These are phyloP conservation scores for Merluccius polli DNA, from an alignment of 2,797 vertebrate species.

Conservation along the genomic window DNA sequence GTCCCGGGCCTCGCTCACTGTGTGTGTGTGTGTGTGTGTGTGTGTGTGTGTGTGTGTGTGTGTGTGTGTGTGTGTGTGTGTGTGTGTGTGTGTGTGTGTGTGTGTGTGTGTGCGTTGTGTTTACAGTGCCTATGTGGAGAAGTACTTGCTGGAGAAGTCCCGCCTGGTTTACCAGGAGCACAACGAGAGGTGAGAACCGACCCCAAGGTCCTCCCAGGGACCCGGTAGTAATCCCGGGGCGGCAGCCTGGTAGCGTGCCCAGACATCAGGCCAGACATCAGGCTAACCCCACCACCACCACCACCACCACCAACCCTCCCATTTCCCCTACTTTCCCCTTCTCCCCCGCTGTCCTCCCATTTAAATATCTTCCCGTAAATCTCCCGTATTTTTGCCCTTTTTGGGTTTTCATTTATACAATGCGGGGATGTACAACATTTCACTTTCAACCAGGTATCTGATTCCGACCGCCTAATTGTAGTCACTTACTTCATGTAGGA, in stretches of 20 bases:
- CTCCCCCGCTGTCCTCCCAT: too few species aligned
- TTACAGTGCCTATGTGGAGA: slow-evolving; percentile 88
- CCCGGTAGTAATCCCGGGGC: not conserved
- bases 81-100: not conserved
- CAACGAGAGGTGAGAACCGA: slow-evolving; percentile 80
- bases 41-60: not conserved
- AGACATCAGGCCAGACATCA: not conserved
- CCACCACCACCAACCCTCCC: too few species aligned
- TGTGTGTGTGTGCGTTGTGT: slow-evolving; percentile 15
- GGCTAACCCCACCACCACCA: not conserved
- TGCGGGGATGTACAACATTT: too few species aligned
- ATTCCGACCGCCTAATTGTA: too few species aligned
- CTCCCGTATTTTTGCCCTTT: too few species aligned
- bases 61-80: slow-evolving; percentile 1
- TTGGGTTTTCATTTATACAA: too few species aligned
- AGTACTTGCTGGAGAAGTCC: slow-evolving; percentile 90
- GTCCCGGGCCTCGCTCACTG: not conserved
- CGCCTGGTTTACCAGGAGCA: slow-evolving; percentile 92
- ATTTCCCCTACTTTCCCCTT: too few species aligned
- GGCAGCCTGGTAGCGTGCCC: not conserved
- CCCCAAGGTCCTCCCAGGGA: not conserved
- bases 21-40: not conserved
- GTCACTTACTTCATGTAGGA: too few species aligned
- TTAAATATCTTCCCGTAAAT: too few species aligned
- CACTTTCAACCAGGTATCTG: too few species aligned